phyloP scores from a whole-genome alignment of 2,888 invertebrate species.

The Chelonus formosanus region DNA sequence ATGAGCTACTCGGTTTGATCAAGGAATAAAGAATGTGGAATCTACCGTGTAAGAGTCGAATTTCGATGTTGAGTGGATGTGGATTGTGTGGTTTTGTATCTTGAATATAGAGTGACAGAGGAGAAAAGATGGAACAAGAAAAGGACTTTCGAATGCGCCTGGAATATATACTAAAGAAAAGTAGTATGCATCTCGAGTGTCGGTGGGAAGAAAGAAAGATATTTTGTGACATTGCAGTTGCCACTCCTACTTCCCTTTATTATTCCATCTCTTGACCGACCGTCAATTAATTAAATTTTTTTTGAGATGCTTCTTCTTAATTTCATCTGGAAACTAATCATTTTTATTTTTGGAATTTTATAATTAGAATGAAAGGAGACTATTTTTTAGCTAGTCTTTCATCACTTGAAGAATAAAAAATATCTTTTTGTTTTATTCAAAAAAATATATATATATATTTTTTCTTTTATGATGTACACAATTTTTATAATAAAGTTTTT shows the following conservation, averaged over 20 bases:
- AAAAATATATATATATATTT: too few species aligned
- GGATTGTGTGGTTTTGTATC: constrained; percentile 9
- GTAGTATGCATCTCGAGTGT: constrained; percentile 26
- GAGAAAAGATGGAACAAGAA: constrained; percentile 5
- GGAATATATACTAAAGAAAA: constrained; percentile 3
- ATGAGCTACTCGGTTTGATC: constrained; percentile 1
- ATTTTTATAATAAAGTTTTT: too few species aligned
- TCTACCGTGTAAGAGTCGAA: neutral
- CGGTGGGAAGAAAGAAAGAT: constrained; percentile 24
- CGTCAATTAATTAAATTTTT: too few species aligned
- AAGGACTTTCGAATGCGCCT: constrained; percentile 1
- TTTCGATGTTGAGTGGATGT: constrained; percentile 2
- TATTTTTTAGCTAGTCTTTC: too few species aligned
- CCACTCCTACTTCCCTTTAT: constrained; percentile 14
- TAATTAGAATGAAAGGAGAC: too few species aligned
- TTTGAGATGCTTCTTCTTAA: too few species aligned
- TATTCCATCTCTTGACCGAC: neutral
- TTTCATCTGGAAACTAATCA: too few species aligned
- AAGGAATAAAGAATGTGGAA: constrained; percentile 12
- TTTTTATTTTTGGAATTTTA: too few species aligned
- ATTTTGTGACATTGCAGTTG: constrained; percentile 19
- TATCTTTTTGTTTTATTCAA: too few species aligned
- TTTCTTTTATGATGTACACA: too few species aligned
- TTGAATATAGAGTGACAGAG: neutral
- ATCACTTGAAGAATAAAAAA: too few species aligned